Conservation (phyloP, 2,113 vertebrate genomes). For the Eulemur rufifrons region DNA sequence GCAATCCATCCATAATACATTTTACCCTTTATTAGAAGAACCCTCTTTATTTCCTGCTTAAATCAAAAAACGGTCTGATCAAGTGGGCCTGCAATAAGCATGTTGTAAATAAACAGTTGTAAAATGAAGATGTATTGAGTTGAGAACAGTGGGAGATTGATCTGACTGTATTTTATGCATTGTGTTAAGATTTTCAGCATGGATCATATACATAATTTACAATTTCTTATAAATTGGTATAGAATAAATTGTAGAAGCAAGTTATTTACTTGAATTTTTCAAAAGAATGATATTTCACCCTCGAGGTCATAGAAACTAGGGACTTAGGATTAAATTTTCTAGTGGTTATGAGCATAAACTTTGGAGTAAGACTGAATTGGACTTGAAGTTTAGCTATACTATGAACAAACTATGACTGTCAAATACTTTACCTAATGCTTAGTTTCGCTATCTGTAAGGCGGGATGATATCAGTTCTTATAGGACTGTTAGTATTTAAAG, state of each 20-base stretch:
- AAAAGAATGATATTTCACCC: not conserved
- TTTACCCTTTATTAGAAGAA: constrained; percentile 11
- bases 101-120: not conserved
- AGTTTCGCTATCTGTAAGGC: not conserved
- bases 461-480: not conserved
- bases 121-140: constrained; percentile 21
- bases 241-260: not conserved
- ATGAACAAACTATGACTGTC: not conserved
- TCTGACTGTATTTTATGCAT: not conserved
- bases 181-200: not conserved
- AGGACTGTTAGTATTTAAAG: not conserved
- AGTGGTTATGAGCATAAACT: not conserved
- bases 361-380: not conserved
- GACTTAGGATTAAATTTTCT: not conserved
- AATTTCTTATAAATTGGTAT: not conserved
- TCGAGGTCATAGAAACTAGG: not conserved
- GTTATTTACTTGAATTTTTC: not conserved
- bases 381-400: not conserved
- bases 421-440: not conserved
- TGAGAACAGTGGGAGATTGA: not conserved
- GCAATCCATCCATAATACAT: not conserved
- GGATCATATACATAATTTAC: constrained; percentile 17
- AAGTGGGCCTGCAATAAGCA: not conserved
- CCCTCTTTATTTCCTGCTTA: constrained; percentile 28
- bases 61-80: not conserved